Evolutionary conservation across 1,140 invertebrate genomes (phyloP).

Genomic region (Paraescarpia echinospica): DNA sequence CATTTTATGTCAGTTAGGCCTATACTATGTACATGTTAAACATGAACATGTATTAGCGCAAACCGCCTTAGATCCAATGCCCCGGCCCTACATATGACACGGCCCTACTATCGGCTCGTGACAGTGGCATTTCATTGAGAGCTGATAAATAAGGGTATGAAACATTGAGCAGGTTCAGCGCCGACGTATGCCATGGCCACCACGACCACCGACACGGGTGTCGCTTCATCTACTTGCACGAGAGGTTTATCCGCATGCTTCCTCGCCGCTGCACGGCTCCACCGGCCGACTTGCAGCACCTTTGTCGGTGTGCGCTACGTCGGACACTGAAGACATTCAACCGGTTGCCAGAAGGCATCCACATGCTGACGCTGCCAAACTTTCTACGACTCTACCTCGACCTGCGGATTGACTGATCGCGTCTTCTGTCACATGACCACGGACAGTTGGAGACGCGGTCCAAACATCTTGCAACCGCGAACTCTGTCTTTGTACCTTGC

Average conservation of each 20-base stretch:
- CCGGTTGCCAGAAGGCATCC: neutral
- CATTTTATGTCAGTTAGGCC: too few relatives aligned
- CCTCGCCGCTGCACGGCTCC: neutral
- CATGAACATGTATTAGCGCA: too few relatives aligned
- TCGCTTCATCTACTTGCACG: neutral
- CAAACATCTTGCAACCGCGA: neutral
- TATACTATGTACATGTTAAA: too few relatives aligned
- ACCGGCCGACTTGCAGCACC: neutral
- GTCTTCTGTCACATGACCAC: neutral
- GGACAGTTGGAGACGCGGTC: neutral
- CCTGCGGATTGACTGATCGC: neutral
- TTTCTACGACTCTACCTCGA: neutral
- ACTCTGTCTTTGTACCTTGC: too few relatives aligned
- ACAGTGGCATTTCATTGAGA: too few relatives aligned
- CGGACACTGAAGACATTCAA: neutral
- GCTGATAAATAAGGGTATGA: too few relatives aligned
- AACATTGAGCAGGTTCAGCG: neutral
- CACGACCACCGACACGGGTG: neutral
- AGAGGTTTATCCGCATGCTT: neutral
- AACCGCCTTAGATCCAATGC: too few relatives aligned
- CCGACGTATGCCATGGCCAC: neutral
- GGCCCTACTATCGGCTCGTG: too few relatives aligned
- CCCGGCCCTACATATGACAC: too few relatives aligned
- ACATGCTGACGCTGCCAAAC: neutral
- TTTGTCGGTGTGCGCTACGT: neutral